These are phyloP conservation scores for Zaprionus inermis DNA, from an alignment of 1,140 invertebrate species.

Conservation along the genomic window DNA sequence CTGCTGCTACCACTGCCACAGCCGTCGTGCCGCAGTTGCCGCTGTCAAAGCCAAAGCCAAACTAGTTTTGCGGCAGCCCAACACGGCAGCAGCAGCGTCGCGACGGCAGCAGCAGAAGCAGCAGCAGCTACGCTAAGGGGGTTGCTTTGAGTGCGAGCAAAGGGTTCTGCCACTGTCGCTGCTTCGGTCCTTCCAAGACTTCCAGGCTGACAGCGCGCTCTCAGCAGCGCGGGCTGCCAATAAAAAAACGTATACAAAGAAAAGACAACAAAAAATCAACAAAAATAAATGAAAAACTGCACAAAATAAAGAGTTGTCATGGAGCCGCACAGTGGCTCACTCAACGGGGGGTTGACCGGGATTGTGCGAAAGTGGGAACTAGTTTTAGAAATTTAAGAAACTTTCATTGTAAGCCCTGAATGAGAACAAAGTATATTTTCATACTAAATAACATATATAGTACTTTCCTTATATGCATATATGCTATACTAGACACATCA, in stretches of 20 bases:
- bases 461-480: too few species aligned
- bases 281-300: constrained; percentile 8
- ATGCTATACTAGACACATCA: too few species aligned
- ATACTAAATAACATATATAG: too few species aligned
- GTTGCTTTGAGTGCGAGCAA: background rate
- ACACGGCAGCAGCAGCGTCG: constrained; percentile 52
- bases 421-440: too few species aligned
- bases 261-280: constrained; percentile 31
- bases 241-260: constrained; percentile 25
- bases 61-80: constrained; percentile 73
- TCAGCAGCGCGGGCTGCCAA: constrained; percentile 24
- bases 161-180: background rate
- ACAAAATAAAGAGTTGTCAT: constrained; percentile 70
- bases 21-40: background rate
- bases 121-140: constrained; percentile 12
- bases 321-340: constrained; percentile 36
- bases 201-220: constrained; percentile 39
- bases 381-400: too few species aligned
- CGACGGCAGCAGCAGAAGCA: constrained; percentile 49
- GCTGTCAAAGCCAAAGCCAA: constrained; percentile 70
- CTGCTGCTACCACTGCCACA: constrained; percentile 22
- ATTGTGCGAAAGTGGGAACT: background rate
- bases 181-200: constrained; percentile 31
- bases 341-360: background rate
- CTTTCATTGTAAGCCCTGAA: too few species aligned